Evolutionary conservation across 2,888 invertebrate genomes (phyloP).

Genomic region (Brachyopa scutellaris): DNA sequence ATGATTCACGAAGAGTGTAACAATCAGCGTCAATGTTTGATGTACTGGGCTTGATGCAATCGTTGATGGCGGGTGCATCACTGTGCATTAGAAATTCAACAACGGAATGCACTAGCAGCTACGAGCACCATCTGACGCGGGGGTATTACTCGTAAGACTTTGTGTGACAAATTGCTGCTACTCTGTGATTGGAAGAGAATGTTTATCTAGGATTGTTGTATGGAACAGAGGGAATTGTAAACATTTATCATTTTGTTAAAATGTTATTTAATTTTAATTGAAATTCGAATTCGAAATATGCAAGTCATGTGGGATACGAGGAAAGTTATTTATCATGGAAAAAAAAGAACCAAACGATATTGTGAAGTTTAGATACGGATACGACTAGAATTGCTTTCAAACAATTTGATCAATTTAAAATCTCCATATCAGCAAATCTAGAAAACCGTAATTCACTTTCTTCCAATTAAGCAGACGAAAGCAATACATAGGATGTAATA

Average conservation of each 20-base stretch:
- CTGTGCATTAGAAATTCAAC: constrained; percentile 52
- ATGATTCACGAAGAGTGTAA: constrained; percentile 69
- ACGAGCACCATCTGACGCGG: too few species aligned
- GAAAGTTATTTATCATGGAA: too few species aligned
- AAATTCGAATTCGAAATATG: not conserved
- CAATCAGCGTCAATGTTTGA: constrained; percentile 72
- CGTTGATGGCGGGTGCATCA: constrained; percentile 48
- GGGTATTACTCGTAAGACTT: constrained; percentile 46
- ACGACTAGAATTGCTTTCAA: too few species aligned
- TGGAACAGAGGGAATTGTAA: constrained; percentile 22
- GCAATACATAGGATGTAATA: too few species aligned
- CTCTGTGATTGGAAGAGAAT: constrained; percentile 49
- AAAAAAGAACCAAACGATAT: too few species aligned
- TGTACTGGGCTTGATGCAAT: constrained; percentile 68
- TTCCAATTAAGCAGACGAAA: too few species aligned
- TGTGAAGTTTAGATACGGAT: too few species aligned
- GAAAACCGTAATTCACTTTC: too few species aligned
- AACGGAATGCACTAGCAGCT: constrained; percentile 12
- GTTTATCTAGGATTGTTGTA: constrained; percentile 40
- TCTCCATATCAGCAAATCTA: too few species aligned
- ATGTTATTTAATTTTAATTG: constrained; percentile 50
- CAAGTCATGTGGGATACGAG: too few species aligned
- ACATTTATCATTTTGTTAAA: constrained; percentile 53
- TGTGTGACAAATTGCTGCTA: constrained; percentile 63
- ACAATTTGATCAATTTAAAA: too few species aligned